Evolutionary conservation across 2,888 invertebrate species (phyloP).

Genomic region (Amiota communis): DNA sequence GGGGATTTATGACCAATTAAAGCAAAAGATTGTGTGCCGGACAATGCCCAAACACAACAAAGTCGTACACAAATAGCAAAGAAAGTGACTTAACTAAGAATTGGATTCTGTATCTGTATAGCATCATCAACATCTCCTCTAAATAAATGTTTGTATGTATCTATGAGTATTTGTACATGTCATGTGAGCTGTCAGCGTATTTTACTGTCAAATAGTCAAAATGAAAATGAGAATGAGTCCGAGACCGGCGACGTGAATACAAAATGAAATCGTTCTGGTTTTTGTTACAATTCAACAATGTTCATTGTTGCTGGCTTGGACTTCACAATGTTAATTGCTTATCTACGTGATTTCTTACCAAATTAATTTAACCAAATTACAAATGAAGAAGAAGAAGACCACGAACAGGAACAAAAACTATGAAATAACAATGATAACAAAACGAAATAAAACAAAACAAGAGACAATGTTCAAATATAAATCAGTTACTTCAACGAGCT

Average conservation of each 20-base stretch:
- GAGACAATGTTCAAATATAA: conserved; percentile 43
- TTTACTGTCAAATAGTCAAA: conserved; percentile 43
- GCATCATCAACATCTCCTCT: no score
- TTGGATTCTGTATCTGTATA: conserved; percentile 29
- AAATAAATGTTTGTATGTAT: conserved; percentile 11
- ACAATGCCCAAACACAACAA: background rate
- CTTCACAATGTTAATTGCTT: conserved; percentile 68
- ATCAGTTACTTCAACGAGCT: conserved; percentile 56
- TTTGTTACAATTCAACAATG: conserved; percentile 22
- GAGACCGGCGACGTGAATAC: background rate
- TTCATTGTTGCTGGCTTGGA: conserved; percentile 29
- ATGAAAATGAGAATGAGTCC: conserved; percentile 37
- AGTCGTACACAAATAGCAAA: conserved; percentile 18
- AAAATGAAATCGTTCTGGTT: conserved; percentile 14
- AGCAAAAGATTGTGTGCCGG: conserved; percentile 41
- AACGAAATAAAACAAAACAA: conserved; percentile 34
- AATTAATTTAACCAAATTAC: conserved; percentile 70
- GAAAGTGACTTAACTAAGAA: conserved; percentile 20
- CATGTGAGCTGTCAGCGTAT: conserved; percentile 61
- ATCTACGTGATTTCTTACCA: conserved; percentile 71
- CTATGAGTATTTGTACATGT: conserved; percentile 29
- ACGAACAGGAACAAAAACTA: background rate
- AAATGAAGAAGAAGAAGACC: conserved; percentile 40
- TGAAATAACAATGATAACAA: conserved; percentile 37
- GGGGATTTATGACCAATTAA: conserved; percentile 54